These are phyloP conservation scores for Drosophila mimica DNA, from an alignment of 2,888 invertebrate genomes.

Conservation along the genomic window DNA sequence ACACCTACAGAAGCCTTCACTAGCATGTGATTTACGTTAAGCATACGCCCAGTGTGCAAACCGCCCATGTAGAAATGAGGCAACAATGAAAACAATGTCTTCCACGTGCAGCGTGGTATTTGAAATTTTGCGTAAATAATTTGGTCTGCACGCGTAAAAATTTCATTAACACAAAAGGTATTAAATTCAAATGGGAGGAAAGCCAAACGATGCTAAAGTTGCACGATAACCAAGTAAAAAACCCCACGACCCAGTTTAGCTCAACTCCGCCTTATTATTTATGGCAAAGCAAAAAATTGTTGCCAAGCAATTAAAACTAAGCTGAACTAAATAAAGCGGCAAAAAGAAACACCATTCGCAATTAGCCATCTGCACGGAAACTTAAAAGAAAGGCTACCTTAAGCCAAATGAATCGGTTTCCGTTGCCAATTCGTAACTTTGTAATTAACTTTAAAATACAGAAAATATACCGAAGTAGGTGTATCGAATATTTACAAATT, in stretches of 20 bases:
- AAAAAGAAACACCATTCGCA: constrained; percentile 21
- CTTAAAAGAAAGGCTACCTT: constrained; percentile 16
- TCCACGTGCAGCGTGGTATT: constrained; percentile 30
- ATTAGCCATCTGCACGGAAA: constrained; percentile 22
- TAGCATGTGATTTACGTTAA: constrained; percentile 50
- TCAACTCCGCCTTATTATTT: constrained; percentile 21
- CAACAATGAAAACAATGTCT: constrained; percentile 15
- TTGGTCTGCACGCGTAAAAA: constrained; percentile 54
- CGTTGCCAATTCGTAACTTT: neutral
- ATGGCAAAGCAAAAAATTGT: constrained; percentile 40
- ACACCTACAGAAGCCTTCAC: constrained; percentile 7
- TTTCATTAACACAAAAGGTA: constrained; percentile 66
- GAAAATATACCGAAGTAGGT: neutral
- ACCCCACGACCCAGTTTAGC: neutral
- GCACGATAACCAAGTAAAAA: constrained; percentile 25
- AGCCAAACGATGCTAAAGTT: constrained; percentile 13
- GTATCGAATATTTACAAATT: neutral
- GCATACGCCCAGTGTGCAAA: constrained; percentile 44
- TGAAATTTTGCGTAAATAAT: constrained; percentile 51
- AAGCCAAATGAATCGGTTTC: constrained; percentile 36
- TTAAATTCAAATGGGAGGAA: constrained; percentile 50
- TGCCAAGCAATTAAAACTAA: constrained; percentile 48
- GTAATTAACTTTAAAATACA: neutral
- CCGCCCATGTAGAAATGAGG: neutral
- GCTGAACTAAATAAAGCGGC: constrained; percentile 31